Base-by-base conservation (phyloP, 1,140 invertebrate species). In the Notospermus geniculatus region DNA sequence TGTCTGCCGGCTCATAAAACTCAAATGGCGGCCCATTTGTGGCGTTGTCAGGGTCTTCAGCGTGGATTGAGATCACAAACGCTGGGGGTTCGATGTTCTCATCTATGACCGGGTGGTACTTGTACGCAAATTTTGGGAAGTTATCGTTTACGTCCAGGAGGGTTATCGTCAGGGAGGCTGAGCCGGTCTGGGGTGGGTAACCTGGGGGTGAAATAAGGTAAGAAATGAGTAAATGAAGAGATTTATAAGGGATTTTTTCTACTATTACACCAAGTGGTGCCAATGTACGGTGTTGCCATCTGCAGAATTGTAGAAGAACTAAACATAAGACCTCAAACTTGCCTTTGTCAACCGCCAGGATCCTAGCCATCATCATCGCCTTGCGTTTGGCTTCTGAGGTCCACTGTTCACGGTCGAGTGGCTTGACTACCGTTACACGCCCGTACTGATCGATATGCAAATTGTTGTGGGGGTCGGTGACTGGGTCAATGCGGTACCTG, bases 141-240 rank as follows among this genome's bases (percentile, higher is more conserved):
- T 86, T 97, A 73, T 98, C 96, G 79, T 98, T 98, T 59, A 98
- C 94, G 73, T 98, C 95, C 76, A 91, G 90, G 0, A 98, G 93
- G 62, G 94, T 92, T 0, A 98, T 92, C 0, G 92, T 94, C 19
- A 98, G 83, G 1, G 93, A 97, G 0, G 94, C 95, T 1, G 94
- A 97, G 2, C 95, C 94, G 4, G 94, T 98, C 82, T 93, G 91
- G 0, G 93, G 89, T 9, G 95, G 95, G 54, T 73, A 68, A 62
- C 83, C 83, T 82, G 60, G 25, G 22, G 23, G 11, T 36, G n/a
- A 27, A 27, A 28, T 25, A 22, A 2, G 4, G 25, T 28, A 7
- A 32, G 27, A 29, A 55, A 32, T 29, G n/a, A 11, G 19, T 22
- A n/a, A 5, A 55, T 11, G 17, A 5, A 17, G 23, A 53, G 15